Evolutionary conservation across 2,888 invertebrate species (phyloP).

Genomic region (Cryptosula pallasiana): DNA sequence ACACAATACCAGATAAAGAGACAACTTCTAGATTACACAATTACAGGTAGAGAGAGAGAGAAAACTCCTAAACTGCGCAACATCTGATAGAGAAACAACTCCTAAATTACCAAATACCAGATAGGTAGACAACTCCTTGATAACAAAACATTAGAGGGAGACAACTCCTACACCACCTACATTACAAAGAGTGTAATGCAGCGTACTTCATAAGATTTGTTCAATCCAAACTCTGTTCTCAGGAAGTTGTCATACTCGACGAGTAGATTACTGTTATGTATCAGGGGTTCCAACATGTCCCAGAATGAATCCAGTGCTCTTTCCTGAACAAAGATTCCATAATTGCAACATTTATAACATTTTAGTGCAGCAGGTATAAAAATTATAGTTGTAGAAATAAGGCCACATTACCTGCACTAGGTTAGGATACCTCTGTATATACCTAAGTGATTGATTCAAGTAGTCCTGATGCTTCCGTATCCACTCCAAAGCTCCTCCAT

Average conservation of each 20-base stretch:
- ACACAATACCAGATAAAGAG: too few species aligned
- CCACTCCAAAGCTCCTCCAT: constrained; percentile 24
- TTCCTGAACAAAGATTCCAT: background rate
- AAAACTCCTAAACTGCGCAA: background rate
- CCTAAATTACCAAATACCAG: background rate
- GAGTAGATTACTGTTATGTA: constrained; percentile 20
- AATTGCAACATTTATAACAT: background rate
- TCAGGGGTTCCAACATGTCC: constrained; percentile 22
- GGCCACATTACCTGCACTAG: constrained; percentile 21
- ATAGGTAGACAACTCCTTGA: too few species aligned
- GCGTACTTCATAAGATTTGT: background rate
- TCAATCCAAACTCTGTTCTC: constrained; percentile 19
- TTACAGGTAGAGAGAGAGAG: background rate
- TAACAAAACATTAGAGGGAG: background rate
- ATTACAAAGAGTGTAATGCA: too few species aligned
- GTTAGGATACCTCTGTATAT: constrained; percentile 23
- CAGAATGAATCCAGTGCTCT: constrained; percentile 18
- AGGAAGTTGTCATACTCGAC: constrained; percentile 14
- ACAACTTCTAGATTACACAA: too few species aligned
- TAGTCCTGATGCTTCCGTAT: constrained; percentile 22
- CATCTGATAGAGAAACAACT: background rate
- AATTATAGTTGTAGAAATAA: too few species aligned
- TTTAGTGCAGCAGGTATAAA: too few species aligned
- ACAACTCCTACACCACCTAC: background rate
- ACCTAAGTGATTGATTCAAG: constrained; percentile 5